These are phyloP conservation scores for Taxidea taxus DNA, from an alignment of 2,113 vertebrate species.

Conservation along the genomic window DNA sequence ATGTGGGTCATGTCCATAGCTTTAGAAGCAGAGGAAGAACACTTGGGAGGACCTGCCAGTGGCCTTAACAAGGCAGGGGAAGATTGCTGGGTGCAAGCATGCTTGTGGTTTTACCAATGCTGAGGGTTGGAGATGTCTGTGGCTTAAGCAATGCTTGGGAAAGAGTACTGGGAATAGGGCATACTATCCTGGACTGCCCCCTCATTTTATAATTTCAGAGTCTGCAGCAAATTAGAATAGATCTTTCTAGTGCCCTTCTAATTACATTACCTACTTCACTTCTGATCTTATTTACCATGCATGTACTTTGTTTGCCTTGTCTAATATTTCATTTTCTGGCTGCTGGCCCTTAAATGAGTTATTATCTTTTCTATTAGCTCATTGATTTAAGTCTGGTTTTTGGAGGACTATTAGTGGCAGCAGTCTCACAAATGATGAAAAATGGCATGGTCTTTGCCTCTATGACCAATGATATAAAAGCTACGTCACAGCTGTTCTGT, in stretches of 20 bases:
- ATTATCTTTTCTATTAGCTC: neutral
- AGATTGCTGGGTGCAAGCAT: neutral
- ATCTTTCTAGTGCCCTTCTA: neutral
- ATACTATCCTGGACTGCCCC: neutral
- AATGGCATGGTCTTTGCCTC: neutral
- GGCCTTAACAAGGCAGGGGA: neutral
- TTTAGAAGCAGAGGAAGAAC: neutral
- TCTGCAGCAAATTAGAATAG: neutral
- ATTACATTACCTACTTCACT: neutral
- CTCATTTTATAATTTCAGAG: conserved; percentile 39
- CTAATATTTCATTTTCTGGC: neutral
- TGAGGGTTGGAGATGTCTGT: neutral
- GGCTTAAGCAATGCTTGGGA: neutral
- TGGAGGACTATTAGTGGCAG: neutral
- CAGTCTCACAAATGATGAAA: neutral
- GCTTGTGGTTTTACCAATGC: neutral
- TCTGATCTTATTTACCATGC: neutral
- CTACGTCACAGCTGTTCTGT: neutral
- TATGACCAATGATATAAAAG: neutral
- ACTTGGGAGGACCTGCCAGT: neutral
- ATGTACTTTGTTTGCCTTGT: neutral
- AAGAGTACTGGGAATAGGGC: neutral
- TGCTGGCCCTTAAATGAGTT: neutral
- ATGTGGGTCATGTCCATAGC: neutral
- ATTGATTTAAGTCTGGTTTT: neutral